Evolutionary conservation across 2,888 invertebrate genomes (phyloP), one percentile per base, ranked within the genome.

Genomic region (Caenorhabditis becei): DNA sequence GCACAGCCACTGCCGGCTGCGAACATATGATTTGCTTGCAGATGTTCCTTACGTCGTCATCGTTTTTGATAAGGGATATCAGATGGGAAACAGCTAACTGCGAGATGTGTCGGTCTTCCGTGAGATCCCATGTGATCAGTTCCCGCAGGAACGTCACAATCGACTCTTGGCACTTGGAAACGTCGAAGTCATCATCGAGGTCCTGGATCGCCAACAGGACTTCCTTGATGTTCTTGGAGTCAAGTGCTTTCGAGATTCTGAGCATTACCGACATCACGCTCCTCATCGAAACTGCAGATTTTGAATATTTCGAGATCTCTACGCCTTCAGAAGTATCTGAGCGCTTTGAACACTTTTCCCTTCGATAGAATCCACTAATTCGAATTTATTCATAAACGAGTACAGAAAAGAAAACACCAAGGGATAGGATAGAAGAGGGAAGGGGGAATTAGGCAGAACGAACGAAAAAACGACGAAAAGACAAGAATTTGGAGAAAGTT

Each of bases 351-450:
- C 4, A 5, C 3, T 23, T 16, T 23, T 24, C 4, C 26, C 26
- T 20, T 49, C 20, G 3, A 49, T 2, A 1, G n/a, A 14, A 8
- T 53, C 23, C n/a, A n/a, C 71, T 71, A 71, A 44, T 53, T 53
- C 28, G 62, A 71, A 41, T 62, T 71, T 63, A 65, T 65, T 58
- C n/a, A 23, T 24, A 44, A 71, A 71, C 63, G 58, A 65, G 51
- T 63, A 66, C 35, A 51, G n/a, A 67, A 51, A 61, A 51, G n/a
- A 67, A 51, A 61, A 53, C 54, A 41, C 20, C 41, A 49, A 56
- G 23, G 35, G 18, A 62, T 26, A 51, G 23, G 18, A 63, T 8
- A 63, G 26, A 32, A n/a, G n/a, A n/a, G 24, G 24, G 2, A 35
- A 4, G 35, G 20, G 14, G 37, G 28, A 41, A 66, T 35, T 20